phyloP scores from a whole-genome alignment of 2,888 invertebrate genomes.

The Iselma pallidipennis region DNA sequence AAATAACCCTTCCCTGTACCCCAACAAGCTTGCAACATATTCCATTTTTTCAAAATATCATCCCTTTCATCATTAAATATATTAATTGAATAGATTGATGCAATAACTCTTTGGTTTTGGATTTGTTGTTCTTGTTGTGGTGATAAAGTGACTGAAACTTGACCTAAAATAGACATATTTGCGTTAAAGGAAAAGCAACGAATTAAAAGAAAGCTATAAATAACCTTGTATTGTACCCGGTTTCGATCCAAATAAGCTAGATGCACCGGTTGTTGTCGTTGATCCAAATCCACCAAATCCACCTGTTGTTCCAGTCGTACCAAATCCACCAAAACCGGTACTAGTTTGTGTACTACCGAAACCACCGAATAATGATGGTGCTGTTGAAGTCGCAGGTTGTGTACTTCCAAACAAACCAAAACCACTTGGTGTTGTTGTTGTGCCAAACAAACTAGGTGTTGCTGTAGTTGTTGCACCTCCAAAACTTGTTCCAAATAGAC shows the following conservation, averaged over 20 bases:
- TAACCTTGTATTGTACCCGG: too few species aligned
- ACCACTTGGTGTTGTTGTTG: conserved; percentile 37
- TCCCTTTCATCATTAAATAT: conserved; percentile 96
- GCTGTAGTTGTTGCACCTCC: conserved; percentile 49
- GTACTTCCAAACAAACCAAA: conserved; percentile 50
- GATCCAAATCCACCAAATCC: conserved; percentile 55
- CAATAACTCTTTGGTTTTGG: conserved; percentile 56
- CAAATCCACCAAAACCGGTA: conserved; percentile 60
- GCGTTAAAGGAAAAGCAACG: conserved; percentile 3
- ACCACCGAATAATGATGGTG: conserved; percentile 46
- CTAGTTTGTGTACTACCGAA: conserved; percentile 51
- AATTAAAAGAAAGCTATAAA: too few species aligned
- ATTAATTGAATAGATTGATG: conserved; percentile 57
- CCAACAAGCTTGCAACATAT: conserved; percentile 89
- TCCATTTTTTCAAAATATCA: conserved; percentile 91
- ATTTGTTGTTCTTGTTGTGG: conserved; percentile 37
- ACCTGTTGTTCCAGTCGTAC: conserved; percentile 42
- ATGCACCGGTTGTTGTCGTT: conserved; percentile 48
- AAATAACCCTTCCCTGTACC: conserved; percentile 85
- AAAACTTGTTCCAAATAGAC: conserved; percentile 59
- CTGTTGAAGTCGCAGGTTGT: conserved; percentile 39
- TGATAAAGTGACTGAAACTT: conserved; percentile 26
- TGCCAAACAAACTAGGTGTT: conserved; percentile 42
- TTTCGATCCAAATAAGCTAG: not conserved
- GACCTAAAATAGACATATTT: conserved; percentile 7